Evolutionary conservation across 1,140 invertebrate genomes (phyloP).

Genomic region (Paraescarpia echinospica): DNA sequence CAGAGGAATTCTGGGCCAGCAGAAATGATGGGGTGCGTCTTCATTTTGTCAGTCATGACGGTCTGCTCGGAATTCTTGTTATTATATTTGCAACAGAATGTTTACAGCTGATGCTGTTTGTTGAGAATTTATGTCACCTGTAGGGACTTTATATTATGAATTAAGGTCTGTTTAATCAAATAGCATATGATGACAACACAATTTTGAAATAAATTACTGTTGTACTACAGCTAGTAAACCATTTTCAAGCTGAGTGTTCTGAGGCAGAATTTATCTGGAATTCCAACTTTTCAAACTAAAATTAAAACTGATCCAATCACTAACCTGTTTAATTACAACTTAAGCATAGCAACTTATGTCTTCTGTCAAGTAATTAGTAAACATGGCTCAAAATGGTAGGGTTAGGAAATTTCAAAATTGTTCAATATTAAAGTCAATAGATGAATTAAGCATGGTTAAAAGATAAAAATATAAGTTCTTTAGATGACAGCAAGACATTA

Average conservation of each 20-base stretch:
- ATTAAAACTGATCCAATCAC: background rate
- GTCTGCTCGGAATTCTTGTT: background rate
- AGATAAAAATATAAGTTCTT: too few relatives aligned
- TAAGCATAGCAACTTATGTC: background rate
- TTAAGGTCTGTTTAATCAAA: background rate
- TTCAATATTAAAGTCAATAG: too few relatives aligned
- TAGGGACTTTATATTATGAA: background rate
- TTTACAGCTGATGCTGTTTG: background rate
- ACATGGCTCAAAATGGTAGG: too few relatives aligned
- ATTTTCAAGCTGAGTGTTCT: too few relatives aligned
- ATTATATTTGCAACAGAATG: background rate
- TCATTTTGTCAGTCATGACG: background rate
- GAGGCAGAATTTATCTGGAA: background rate
- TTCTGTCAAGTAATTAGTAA: background rate
- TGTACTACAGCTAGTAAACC: background rate
- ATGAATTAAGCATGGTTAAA: too few relatives aligned
- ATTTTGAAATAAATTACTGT: background rate
- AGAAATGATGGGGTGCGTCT: conserved; percentile 64
- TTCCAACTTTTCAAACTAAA: background rate
- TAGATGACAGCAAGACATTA: too few relatives aligned
- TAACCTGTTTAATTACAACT: background rate
- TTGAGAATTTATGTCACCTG: background rate
- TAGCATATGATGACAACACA: background rate
- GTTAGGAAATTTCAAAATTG: too few relatives aligned
- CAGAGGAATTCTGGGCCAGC: conserved; percentile 95